Conservation (phyloP, 2,888 invertebrate species). For the Stenoptilia bipunctidactyla region DNA sequence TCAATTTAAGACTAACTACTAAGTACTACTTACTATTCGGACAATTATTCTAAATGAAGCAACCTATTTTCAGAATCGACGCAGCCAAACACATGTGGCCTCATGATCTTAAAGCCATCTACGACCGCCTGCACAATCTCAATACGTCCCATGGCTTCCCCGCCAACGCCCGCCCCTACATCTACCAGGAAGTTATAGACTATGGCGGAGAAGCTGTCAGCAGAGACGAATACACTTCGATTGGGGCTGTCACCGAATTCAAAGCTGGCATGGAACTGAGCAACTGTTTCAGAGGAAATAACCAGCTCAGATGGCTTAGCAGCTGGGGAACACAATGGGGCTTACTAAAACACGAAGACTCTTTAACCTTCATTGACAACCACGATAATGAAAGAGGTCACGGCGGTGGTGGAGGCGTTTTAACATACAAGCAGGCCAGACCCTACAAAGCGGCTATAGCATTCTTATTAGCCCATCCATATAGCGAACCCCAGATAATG, state of each 20-base stretch:
- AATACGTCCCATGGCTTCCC: constrained; percentile 75
- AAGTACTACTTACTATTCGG: no score
- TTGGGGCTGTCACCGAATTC: constrained; percentile 78
- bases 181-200: constrained; percentile 84
- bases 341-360: constrained; percentile 59
- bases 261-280: constrained; percentile 59
- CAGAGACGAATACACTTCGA: constrained; percentile 62
- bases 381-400: constrained; percentile 85
- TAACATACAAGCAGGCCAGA: constrained; percentile 75
- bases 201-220: constrained; percentile 65
- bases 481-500: constrained; percentile 85
- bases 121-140: constrained; percentile 71
- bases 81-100: constrained; percentile 88
- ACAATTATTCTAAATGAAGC: no score
- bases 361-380: constrained; percentile 84
- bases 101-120: constrained; percentile 76
- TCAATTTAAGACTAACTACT: no score
- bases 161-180: constrained; percentile 73
- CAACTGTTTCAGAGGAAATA: constrained; percentile 46
- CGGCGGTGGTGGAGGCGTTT: constrained; percentile 63
- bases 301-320: constrained; percentile 71
- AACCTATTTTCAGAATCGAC: constrained; percentile 67
- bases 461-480: constrained; percentile 87
- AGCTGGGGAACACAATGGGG: constrained; percentile 77
- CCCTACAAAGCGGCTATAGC: constrained; percentile 84